A percentile compares a stretch with the other conserved stretches of the same genome.
Evolutionary conservation across 2,113 vertebrate genomes (phyloP).

Genomic region (Sinocyclocheilus maitianheensis): DNA sequence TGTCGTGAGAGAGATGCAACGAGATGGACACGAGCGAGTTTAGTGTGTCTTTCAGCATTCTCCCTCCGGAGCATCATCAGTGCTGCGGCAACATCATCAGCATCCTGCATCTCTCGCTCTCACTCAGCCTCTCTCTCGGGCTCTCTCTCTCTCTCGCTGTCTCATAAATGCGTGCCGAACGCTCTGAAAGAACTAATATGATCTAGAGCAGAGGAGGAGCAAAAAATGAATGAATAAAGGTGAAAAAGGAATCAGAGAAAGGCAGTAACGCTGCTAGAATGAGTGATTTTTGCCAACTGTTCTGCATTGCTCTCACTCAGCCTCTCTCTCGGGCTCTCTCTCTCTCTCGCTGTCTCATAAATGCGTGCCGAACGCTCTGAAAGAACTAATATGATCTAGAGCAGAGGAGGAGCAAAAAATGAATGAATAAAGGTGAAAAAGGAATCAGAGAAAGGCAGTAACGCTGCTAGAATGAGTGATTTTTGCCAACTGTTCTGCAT

Average conservation of each 20-base stretch:
- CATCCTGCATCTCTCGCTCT: conserved; percentile 38
- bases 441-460: neutral
- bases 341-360: neutral
- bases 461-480: neutral
- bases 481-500: conserved; percentile 5
- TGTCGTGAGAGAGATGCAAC: neutral
- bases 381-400: conserved; percentile 9
- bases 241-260: neutral
- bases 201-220: neutral
- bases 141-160: neutral
- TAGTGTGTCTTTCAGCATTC: conserved; percentile 18
- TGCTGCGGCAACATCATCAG: conserved; percentile 42
- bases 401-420: neutral
- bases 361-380: neutral
- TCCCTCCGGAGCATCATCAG: conserved; percentile 37
- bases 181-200: neutral
- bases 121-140: conserved; percentile 12
- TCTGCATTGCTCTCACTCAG: conserved; percentile 40
- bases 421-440: neutral
- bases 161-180: neutral
- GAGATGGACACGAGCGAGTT: conserved; percentile 1
- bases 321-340: neutral
- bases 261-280: neutral
- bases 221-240: neutral
- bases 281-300: neutral